Base-by-base conservation (phyloP, 1,140 invertebrate genomes). In the Drosophila truncata region DNA sequence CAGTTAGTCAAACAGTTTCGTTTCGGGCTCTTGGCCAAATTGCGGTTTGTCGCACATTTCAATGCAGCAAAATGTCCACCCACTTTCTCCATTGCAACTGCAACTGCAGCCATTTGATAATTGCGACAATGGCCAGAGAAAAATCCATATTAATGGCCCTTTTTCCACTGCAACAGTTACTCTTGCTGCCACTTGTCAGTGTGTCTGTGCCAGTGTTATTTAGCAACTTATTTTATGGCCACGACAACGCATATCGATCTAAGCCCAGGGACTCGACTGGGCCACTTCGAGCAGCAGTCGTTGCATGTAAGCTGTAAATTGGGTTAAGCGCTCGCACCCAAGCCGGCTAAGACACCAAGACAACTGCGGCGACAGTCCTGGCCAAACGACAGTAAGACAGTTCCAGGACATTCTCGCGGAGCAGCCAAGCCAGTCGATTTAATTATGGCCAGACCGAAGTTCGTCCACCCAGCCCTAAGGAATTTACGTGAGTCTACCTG, bases 171-270 rank as follows among this genome's bases (percentile, higher is more conserved):
- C 67, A 59, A 54, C 42, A 79, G 58, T 50, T 52, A 58, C 33
- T 47, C 62, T 69, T 66, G n/a, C 41, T 42, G 37, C 49, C 47
- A 70, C 49, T 54, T 35, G 50, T 54, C 27, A 33, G 31, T 37
- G 20, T 37, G 18, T 25, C 14, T 37, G 31, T 61, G 55, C 11
- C 55, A 31, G 59, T 49, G 42, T 60, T 27, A 42, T 31, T 42
- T 37, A 58, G 31, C 58, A 23, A 75, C 55, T 80, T 58, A 39
- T 59, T 67, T 88, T 80, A 83, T 87, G 80, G 69, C 73, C 76
- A 83, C 73, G 84, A 81, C 78, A 77, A 67, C 80, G 63, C 50
- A 44, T 87, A 88, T 88, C 85, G 85, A 88, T 90, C 74, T 54
- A 63, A 72, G 52, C 37, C 33, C 52, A 52, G 61, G 37, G 44